A percentile compares a stretch with the other conserved stretches of the same genome.
Conservation (phyloP, 2,797 vertebrate species). For the Melopsittacus undulatus region DNA sequence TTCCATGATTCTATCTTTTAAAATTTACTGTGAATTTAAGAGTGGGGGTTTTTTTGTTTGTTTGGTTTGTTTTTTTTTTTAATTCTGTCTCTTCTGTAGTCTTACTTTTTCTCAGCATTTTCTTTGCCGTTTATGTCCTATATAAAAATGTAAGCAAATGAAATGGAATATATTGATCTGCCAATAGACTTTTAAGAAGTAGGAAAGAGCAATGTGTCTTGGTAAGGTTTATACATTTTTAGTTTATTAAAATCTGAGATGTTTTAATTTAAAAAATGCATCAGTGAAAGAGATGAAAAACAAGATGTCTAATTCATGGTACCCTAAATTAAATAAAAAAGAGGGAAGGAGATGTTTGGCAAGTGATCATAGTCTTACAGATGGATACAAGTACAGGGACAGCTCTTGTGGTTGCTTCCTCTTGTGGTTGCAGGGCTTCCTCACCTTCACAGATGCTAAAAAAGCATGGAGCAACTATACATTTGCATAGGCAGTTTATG, state of each 20-base stretch:
- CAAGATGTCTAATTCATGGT: neutral
- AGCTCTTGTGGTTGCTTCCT: neutral
- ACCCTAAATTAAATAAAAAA: neutral
- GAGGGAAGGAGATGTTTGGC: neutral
- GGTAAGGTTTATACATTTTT: neutral
- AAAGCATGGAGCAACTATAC: neutral
- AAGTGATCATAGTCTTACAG: neutral
- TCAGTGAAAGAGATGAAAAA: neutral
- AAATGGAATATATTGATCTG: neutral
- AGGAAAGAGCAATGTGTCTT: neutral
- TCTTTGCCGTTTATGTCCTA: neutral
- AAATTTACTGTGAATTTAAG: neutral
- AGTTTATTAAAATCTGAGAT: neutral
- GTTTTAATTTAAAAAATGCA: neutral
- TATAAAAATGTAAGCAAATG: neutral
- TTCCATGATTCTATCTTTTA: neutral
- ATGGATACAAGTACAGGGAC: accelerated
- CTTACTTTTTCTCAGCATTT: neutral
- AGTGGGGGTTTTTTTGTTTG: too few relatives aligned
- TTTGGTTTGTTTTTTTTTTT: neutral
- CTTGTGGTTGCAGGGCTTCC: neutral
- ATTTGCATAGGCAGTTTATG: neutral
- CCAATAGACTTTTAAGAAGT: neutral
- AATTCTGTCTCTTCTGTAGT: neutral
- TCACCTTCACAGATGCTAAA: too few relatives aligned